These are phyloP conservation scores for Actinernus sp. DNA, from an alignment of 92 coral and sea anemone species.

Conservation along the genomic window DNA sequence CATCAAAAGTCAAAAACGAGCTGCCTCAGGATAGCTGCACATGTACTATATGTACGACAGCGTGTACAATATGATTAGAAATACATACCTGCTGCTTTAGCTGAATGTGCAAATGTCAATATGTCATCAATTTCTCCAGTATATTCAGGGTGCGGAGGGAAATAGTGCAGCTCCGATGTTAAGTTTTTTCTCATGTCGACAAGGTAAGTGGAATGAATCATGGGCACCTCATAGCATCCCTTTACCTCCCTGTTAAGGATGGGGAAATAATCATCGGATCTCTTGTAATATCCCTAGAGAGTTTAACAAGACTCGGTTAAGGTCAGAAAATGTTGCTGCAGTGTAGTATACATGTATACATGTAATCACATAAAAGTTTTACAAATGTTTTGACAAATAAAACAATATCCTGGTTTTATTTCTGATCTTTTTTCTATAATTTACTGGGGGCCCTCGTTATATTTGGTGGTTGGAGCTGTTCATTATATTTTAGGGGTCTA, in stretches of 20 bases:
- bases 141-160: constrained; percentile 80
- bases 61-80: too few relatives aligned
- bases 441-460: too few relatives aligned
- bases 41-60: too few relatives aligned
- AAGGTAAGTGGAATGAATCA: constrained; percentile 90
- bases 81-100: constrained; percentile 79
- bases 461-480: too few relatives aligned
- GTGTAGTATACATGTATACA: too few relatives aligned
- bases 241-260: constrained; percentile 71
- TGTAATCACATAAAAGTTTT: too few relatives aligned
- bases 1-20: too few relatives aligned
- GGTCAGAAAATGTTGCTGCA: not conserved
- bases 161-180: constrained; percentile 67
- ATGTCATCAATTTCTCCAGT: constrained; percentile 85
- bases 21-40: too few relatives aligned
- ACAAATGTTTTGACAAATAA: too few relatives aligned
- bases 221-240: constrained; percentile 93
- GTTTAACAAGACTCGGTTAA: not conserved
- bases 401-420: too few relatives aligned
- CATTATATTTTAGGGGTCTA: too few relatives aligned
- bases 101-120: constrained; percentile 92
- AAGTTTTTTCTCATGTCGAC: constrained; percentile 76
- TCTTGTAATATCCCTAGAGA: constrained; percentile 90
- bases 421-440: too few relatives aligned
- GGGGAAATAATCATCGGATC: constrained; percentile 93